Conservation (phyloP, 2,113 vertebrate genomes). For the Barnardius zonarius region DNA sequence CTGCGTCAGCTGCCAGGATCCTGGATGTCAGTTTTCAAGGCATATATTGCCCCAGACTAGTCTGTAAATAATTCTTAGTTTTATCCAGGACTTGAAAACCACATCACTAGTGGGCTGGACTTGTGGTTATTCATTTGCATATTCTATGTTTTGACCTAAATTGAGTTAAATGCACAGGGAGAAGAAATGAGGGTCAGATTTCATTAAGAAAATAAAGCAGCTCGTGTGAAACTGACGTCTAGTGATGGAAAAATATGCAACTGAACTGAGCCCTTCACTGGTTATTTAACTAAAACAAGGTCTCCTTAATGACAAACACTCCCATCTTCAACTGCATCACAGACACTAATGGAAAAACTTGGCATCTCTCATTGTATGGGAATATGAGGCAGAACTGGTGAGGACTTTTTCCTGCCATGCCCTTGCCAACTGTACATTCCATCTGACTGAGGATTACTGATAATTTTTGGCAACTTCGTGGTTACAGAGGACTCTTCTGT, state of each 20-base stretch:
- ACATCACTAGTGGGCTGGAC: conserved; percentile 44
- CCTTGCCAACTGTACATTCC: conserved; percentile 72
- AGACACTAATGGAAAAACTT: conserved; percentile 46
- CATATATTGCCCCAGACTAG: conserved; percentile 16
- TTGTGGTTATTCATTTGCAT: conserved; percentile 63
- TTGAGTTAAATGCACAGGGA: conserved; percentile 21
- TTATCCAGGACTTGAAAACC: conserved; percentile 46
- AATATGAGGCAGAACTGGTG: conserved; percentile 51
- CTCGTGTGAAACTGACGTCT: background rate
- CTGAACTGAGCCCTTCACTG: conserved; percentile 5
- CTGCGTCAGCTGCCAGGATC: background rate
- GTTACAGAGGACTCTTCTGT: conserved; percentile 65
- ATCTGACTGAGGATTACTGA: conserved; percentile 70
- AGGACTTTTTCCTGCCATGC: conserved; percentile 53
- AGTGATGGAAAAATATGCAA: conserved; percentile 33
- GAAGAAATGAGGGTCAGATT: conserved; percentile 26
- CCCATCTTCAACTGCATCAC: conserved; percentile 53
- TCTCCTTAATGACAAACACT: conserved; percentile 64
- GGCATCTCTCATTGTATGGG: conserved; percentile 58
- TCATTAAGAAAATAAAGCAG: conserved; percentile 57
- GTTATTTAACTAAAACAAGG: conserved; percentile 60
- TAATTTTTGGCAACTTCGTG: conserved; percentile 70
- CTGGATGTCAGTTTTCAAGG: conserved; percentile 38
- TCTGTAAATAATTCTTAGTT: conserved; percentile 54
- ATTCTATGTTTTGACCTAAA: conserved; percentile 43